Percentiles rank a stretch among this genome's conserved stretches.
These are phyloP conservation scores for Campoletis raptor DNA, from an alignment of 2,888 invertebrate species.

Conservation along the genomic window DNA sequence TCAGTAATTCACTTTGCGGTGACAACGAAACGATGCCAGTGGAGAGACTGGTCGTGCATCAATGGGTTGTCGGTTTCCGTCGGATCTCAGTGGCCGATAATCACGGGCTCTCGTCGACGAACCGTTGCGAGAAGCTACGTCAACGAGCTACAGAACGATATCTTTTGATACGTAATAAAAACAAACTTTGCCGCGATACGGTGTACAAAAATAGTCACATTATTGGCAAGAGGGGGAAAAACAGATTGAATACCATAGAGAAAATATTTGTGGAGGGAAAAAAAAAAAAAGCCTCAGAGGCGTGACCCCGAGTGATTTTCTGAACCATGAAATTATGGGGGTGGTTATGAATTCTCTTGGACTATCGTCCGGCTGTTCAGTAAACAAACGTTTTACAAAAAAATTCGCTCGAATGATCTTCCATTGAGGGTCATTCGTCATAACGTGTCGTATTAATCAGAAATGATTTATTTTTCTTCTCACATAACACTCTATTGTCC, in stretches of 20 bases:
- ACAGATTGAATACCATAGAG: slow-evolving; percentile 13
- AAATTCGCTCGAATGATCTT: not conserved
- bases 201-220: slow-evolving; percentile 22
- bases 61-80: slow-evolving; percentile 81
- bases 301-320: slow-evolving; percentile 66
- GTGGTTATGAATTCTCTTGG: slow-evolving; percentile 54
- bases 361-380: slow-evolving; percentile 40
- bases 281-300: slow-evolving; percentile 67
- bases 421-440: not conserved
- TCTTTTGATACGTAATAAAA: slow-evolving; percentile 33
- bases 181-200: slow-evolving; percentile 13
- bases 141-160: slow-evolving; percentile 51
- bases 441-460: not conserved
- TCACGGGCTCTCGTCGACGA: slow-evolving; percentile 71
- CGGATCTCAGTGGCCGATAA: slow-evolving; percentile 77
- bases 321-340: slow-evolving; percentile 70
- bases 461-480: not conserved
- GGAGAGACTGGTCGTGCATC: slow-evolving; percentile 76
- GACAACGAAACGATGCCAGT: slow-evolving; percentile 64
- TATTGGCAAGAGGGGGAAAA: not conserved
- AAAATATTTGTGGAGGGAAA: slow-evolving; percentile 61
- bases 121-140: slow-evolving; percentile 51
- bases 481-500: not conserved
- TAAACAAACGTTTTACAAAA: slow-evolving; percentile 17
- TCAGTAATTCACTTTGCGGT: slow-evolving; percentile 72